Evolutionary conservation across 2,113 vertebrate species (phyloP), one percentile per base, ranked within the genome.

Genomic region (Nerophis ophidion): DNA sequence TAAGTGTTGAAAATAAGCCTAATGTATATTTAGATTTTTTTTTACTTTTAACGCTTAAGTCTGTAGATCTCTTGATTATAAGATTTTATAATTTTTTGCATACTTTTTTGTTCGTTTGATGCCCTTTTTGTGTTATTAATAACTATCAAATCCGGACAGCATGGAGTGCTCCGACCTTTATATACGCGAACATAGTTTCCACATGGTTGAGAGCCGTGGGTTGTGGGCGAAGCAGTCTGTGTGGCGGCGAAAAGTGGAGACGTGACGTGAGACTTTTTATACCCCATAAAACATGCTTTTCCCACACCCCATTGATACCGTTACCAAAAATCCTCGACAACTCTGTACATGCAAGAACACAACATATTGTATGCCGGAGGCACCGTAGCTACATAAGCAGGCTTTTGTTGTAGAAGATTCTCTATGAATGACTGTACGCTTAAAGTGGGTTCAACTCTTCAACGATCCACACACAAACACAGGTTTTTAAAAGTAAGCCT

Each of bases 211-310:
- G 45, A 26, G 19, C 19, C 19, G 19, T 26, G 19, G 19, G 19
- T 1, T 26, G 19, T 26, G 19, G 19, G 3, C 3, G 19, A 26
- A 26, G 19, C n/a, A n/a, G n/a, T n/a, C n/a, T n/a, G n/a, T n/a
- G n/a, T n/a, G n/a, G n/a, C n/a, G n/a, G n/a, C 63, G 60, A 61
- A 55, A 63, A 48, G 5, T 2, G 57, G 59, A 67, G 42, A 57
- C 51, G 26, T 17, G 7, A n/a, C 67, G n/a, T 6, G 4, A 40
- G 38, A 40, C 52, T 19, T 17, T 16, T n/a, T 15, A 13, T 40
- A 19, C 51, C 35, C 17, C n/a, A 52, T 50, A 61, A 49, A 66
- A 40, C 50, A 45, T 52, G 3, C 16, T 48, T 6, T 40, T 15
- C 19, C 19, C 1, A n/a, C 26, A 12, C 57, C n/a, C 17, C 48